Evolutionary conservation across 2,797 vertebrate genomes (phyloP).

Genomic region (Halcyon chelicuti): DNA sequence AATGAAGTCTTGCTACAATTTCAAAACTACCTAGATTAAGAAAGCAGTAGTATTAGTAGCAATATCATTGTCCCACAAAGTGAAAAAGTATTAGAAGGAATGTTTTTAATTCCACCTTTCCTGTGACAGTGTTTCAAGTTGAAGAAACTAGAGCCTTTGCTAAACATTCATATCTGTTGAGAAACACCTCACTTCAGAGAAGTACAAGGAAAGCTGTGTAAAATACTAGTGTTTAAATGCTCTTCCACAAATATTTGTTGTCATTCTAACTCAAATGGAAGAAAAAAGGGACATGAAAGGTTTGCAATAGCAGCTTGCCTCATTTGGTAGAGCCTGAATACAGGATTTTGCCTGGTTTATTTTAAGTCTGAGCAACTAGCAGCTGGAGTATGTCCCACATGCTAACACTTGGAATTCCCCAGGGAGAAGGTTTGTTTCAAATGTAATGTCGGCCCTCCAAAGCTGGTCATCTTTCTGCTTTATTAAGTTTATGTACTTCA

Average conservation of each 20-base stretch:
- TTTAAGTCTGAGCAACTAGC: slow-evolving; percentile 59
- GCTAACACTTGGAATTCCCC: slow-evolving; percentile 65
- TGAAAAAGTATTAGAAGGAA: too few species aligned
- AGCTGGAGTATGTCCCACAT: slow-evolving; percentile 60
- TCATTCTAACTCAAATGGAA: background rate
- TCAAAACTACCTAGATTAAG: slow-evolving; percentile 6
- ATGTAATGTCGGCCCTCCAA: background rate
- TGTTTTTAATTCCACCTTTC: background rate
- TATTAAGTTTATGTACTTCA: background rate
- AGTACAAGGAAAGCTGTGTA: background rate
- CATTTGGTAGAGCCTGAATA: background rate
- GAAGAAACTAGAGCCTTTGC: background rate
- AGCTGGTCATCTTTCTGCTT: background rate
- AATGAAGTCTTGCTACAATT: background rate
- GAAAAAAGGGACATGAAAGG: background rate
- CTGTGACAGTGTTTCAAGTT: background rate
- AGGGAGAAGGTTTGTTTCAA: slow-evolving; percentile 23
- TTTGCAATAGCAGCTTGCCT: background rate
- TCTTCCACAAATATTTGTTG: slow-evolving; percentile 7
- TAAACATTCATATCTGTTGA: background rate
- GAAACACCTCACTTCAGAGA: background rate
- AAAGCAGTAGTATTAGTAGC: background rate
- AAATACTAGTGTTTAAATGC: background rate
- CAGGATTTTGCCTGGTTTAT: slow-evolving; percentile 56
- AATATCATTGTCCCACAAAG: background rate